Base-by-base conservation (phyloP, 2,888 invertebrate species). In the Gibbula magus region DNA sequence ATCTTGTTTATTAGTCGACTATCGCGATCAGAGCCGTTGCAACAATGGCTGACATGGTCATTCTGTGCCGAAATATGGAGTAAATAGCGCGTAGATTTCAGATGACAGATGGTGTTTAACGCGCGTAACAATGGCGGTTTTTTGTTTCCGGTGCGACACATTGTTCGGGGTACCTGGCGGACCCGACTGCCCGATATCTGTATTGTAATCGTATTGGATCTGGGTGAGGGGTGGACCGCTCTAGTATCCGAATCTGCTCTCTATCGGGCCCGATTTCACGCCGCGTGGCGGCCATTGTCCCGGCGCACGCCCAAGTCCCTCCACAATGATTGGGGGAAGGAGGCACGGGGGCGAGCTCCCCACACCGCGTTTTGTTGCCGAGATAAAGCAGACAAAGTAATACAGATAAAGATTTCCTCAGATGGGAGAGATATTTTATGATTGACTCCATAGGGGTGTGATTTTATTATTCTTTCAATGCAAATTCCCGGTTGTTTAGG, bases 91-190 rank as follows among this genome's bases (percentile, higher is more conserved):
- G 25, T 76, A 56, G 67, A 67, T 45, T 74, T 76, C 70, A 66
- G 76, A 73, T 79, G 82, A 82, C 84, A 84, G 84, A 84, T 84
- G 84, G 84, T 79, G 80, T 53, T 76, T 39, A 82, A 82, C 75
- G 22, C 79, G 74, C 74, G 78, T 61, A 53, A 61, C 73, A 79
- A 81, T 73, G 51, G 66, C 67, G 61, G 45, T 56, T 77, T 56
- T 81, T 82, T 84, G 82, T 81, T 53, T 51, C 53, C 76, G 77
- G 66, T 25, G 45, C 56, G 70, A 54, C 75, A 73, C 32, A 56
- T 54, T 75, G 79, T 80, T 84, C 74, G 75, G 54, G 32, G 51
- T 80, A 73, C 81, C 80, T 83, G 79, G 80, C 81, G 79, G 80
- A 80, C 61, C 75, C 61, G 74, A 70, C 79, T 84, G 78, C 81